Evolutionary conservation across 2,113 vertebrate genomes (phyloP).

Genomic region (Athene cunicularia): DNA sequence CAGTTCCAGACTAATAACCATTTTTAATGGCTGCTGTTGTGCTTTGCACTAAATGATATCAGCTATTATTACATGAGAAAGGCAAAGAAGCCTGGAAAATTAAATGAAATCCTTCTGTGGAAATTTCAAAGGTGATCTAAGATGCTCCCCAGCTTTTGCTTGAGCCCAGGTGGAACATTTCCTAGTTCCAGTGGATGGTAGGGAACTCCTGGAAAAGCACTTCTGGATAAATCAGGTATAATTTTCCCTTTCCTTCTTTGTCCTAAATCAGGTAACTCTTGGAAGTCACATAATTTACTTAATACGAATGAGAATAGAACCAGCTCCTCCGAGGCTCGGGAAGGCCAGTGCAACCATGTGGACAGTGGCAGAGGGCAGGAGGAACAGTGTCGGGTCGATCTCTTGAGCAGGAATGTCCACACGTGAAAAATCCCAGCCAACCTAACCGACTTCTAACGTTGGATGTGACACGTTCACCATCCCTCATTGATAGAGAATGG

Average conservation of each 20-base stretch:
- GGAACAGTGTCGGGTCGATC: neutral
- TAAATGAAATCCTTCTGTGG: constrained; percentile 47
- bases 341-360: neutral
- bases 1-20: constrained; percentile 66
- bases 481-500: neutral
- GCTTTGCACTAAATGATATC: constrained; percentile 44
- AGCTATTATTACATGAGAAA: constrained; percentile 27
- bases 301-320: neutral
- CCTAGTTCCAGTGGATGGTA: neutral
- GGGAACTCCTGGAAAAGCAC: neutral
- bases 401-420: neutral
- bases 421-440: neutral
- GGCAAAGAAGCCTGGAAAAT: constrained; percentile 45
- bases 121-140: constrained; percentile 27
- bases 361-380: neutral
- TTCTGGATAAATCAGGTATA: neutral
- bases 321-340: rapidly evolving
- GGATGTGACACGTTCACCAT: neutral
- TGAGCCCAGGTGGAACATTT: neutral
- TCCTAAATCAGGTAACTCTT: neutral
- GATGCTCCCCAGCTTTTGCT: neutral
- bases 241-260: neutral
- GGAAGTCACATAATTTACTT: neutral
- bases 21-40: constrained; percentile 60
- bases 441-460: neutral